Base-by-base conservation (phyloP, 2,113 vertebrate species). In the Chaetura pelagica region DNA sequence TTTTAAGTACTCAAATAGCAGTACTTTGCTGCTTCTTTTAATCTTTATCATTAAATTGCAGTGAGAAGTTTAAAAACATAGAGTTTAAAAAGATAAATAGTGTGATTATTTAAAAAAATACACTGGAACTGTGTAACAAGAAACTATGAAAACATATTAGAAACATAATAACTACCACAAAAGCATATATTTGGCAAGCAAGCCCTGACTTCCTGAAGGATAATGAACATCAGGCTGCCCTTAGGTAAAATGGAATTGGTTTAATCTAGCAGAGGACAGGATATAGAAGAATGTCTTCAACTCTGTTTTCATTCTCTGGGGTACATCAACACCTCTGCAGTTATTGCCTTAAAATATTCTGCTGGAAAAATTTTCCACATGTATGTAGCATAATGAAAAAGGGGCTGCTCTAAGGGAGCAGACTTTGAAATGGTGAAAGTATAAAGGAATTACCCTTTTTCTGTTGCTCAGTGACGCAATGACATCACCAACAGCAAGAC, bases 191-290 rank as follows among this genome's bases (percentile, higher is more conserved):
- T 93, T 90, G 82, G 76, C 59, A 92, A 92, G 72, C 21, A 88
- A 83, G 12, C 5, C 15, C 49, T 93, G 21, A 49, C 35, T 90
- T 94, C 77, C 86, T 51, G 58, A 52, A 85, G 24, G 52, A 72
- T 86, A 94, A 96, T 63, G 64, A 88, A 54, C 87, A 74, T 67
- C 59, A 88, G 72, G 17, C 72, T 94, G 48, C 67, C 91, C 34
- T 93, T 87, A 71, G 75, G 42, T 89, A 84, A 81, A 94, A 84
- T 67, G 48, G 76, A 92, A 78, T 88, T 88, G 68, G 42, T 92
- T 92, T 91, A 80, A 67, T 61, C 57, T 82, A 86, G 38, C 49
- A 82, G 77, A 87, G 15, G 55, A 62, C 55, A 63, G 42, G 38
- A 66, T 71, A 66, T 12, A 73, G 44, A 77, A 52, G 59, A 62